A percentile compares a stretch with the other conserved stretches of the same genome.
Evolutionary conservation across 2,797 vertebrate genomes (phyloP).

Genomic region (Xenopus petersii): DNA sequence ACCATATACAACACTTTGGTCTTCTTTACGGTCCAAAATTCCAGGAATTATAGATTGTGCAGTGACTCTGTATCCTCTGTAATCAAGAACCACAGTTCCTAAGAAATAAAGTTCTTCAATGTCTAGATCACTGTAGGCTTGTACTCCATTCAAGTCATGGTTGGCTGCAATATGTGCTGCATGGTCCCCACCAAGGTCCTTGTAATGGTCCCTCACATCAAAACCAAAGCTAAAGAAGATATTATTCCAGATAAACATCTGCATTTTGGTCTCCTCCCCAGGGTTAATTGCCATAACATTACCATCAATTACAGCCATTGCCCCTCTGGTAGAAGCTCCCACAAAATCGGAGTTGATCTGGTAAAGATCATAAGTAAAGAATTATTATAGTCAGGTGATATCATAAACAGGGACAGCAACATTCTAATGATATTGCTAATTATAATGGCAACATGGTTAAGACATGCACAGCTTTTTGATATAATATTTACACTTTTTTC

Average conservation of each 20-base stretch:
- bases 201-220: slow-evolving; percentile 44
- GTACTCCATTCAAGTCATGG: slow-evolving; percentile 60
- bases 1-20: slow-evolving; percentile 48
- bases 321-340: slow-evolving; percentile 35
- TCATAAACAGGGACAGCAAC: too few species aligned
- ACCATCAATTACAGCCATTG: slow-evolving; percentile 43
- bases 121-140: slow-evolving; percentile 70
- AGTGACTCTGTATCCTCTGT: slow-evolving; percentile 74
- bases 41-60: slow-evolving; percentile 79
- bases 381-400: too few species aligned
- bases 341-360: slow-evolving; percentile 45
- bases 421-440: too few species aligned
- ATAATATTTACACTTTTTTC: too few species aligned
- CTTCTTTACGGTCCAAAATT: slow-evolving; percentile 60
- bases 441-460: too few species aligned
- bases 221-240: slow-evolving; percentile 46
- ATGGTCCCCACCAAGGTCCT: slow-evolving; percentile 42
- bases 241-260: slow-evolving; percentile 46
- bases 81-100: slow-evolving; percentile 75
- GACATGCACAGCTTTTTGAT: too few species aligned
- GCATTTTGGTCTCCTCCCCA: slow-evolving; percentile 43
- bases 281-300: slow-evolving; percentile 44
- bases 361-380: background rate
- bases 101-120: slow-evolving; percentile 70
- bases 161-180: slow-evolving; percentile 36